These are phyloP conservation scores for Notolabrus celidotus DNA, from an alignment of 2,797 vertebrate genomes.

Conservation along the genomic window DNA sequence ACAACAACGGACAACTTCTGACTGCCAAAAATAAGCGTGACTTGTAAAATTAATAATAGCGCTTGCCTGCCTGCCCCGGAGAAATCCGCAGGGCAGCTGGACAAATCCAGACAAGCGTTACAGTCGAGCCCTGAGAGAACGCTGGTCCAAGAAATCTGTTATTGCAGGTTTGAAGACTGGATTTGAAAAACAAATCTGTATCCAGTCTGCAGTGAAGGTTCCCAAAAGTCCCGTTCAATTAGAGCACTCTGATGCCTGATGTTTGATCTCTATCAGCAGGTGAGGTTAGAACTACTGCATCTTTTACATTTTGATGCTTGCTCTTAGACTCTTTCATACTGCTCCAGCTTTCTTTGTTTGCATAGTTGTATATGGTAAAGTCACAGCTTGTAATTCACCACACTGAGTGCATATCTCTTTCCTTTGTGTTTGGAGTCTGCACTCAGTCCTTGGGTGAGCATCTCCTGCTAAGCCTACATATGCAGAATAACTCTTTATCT, in stretches of 20 bases:
- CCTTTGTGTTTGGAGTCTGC: no score
- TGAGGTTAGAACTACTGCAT: constrained; percentile 11
- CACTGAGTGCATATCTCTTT: constrained; percentile 6
- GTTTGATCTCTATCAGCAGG: not conserved
- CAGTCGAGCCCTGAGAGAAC: not conserved
- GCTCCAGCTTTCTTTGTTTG: not conserved
- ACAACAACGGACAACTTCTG: not conserved
- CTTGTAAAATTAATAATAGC: constrained; percentile 14
- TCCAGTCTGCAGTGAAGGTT: constrained; percentile 4
- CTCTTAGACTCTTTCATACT: constrained; percentile 6
- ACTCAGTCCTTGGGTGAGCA: no score
- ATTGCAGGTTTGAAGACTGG: not conserved
- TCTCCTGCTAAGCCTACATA: constrained; percentile 13
- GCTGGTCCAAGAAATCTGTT: constrained; percentile 15
- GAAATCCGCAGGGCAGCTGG: not conserved
- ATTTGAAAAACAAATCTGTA: constrained; percentile 11
- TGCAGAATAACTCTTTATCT: constrained; percentile 19
- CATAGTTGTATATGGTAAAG: constrained; percentile 15
- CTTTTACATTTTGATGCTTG: constrained; percentile 18
- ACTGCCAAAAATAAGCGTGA: not conserved
- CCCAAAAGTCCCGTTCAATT: not conserved
- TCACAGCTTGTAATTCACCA: constrained; percentile 12
- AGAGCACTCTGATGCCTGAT: not conserved
- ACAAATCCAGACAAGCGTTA: constrained; percentile 4
- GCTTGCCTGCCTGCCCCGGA: not conserved